Conservation (phyloP, 2,888 invertebrate species). For the Perdita meconis region DNA sequence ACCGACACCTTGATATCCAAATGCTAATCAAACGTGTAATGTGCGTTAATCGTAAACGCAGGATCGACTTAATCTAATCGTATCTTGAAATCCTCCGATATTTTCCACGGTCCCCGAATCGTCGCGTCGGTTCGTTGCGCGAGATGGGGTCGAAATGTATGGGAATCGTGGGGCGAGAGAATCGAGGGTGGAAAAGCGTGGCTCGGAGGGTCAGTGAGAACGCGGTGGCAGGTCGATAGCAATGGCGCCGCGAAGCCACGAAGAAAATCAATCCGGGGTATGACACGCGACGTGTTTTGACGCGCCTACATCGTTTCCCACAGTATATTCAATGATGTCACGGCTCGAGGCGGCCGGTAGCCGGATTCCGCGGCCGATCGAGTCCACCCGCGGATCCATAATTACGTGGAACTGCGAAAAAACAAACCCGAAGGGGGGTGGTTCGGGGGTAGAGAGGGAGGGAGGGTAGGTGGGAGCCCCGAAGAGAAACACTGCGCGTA, state of each 20-base stretch:
- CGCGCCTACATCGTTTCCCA: conserved; percentile 58
- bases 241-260: conserved; percentile 80
- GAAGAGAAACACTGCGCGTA: conserved; percentile 10
- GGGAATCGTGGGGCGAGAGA: no score
- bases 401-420: neutral
- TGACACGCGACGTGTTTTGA: conserved; percentile 79
- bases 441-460: neutral
- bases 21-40: no score
- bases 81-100: no score
- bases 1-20: no score
- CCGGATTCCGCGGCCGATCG: neutral
- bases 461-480: no score
- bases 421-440: neutral
- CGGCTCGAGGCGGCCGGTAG: neutral
- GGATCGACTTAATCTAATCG: no score
- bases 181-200: conserved; percentile 67
- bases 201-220: conserved; percentile 67
- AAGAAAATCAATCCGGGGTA: conserved; percentile 81
- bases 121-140: no score
- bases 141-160: no score
- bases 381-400: neutral
- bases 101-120: no score
- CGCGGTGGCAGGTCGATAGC: conserved; percentile 79
- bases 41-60: no score
- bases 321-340: no score